Conservation (phyloP, 2,888 invertebrate species). For the Drosophila putrida region DNA sequence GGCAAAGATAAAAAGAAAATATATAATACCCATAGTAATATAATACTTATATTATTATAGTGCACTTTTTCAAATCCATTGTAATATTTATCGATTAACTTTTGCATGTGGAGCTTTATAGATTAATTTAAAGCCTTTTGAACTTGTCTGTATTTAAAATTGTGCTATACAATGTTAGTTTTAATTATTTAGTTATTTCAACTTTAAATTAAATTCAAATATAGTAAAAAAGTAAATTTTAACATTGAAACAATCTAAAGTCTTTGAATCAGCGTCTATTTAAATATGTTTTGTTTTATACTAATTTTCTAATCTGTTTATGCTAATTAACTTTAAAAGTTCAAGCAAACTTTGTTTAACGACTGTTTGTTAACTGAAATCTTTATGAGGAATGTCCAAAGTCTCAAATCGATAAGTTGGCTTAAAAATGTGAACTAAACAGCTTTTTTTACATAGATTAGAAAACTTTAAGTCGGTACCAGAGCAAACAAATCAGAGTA, state of each 20-base stretch:
- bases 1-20: background rate
- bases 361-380: background rate
- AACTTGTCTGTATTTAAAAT: background rate
- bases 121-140: background rate
- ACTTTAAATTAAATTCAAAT: too few species aligned
- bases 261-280: background rate
- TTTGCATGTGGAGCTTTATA: background rate
- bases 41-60: too few species aligned
- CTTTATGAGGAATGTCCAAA: constrained; percentile 8
- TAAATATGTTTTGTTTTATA: background rate
- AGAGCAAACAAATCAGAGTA: constrained; percentile 16
- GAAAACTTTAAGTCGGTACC: background rate
- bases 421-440: constrained; percentile 13
- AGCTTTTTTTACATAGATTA: constrained; percentile 29
- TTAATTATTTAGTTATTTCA: too few species aligned
- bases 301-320: background rate
- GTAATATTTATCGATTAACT: too few species aligned
- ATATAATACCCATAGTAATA: background rate
- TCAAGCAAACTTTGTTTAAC: background rate
- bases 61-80: too few species aligned
- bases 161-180: background rate
- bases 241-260: too few species aligned
- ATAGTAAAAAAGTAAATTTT: too few species aligned
- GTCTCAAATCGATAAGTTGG: constrained; percentile 3
- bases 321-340: too few species aligned